Evolutionary conservation across 2,888 invertebrate genomes (phyloP), one percentile per base, ranked within the genome.

Genomic region (Mythimna ferrago): DNA sequence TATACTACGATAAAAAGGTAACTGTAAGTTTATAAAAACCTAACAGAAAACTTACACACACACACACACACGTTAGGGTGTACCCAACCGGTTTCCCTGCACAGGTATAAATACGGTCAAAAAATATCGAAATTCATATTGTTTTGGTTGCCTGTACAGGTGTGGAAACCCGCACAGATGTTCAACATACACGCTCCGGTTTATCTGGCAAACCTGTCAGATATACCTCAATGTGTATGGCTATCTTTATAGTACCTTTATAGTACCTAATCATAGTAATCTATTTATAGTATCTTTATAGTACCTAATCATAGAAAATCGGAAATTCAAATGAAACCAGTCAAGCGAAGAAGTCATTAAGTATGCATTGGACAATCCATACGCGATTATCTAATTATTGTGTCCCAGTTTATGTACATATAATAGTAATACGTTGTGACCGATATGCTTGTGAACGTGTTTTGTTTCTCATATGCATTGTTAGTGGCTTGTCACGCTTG

Each of bases 281-380:
- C n/a, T n/a, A n/a, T 32, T 32, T 32, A 63, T 63, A 62, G 2
- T n/a, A 54, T 32, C n/a, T n/a, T n/a, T n/a, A n/a, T n/a, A 53
- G 51, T 26, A 48, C 38, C 48, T 48, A 6, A 48, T 48, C 48
- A 48, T 48, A 48, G 48, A 54, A 41, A 70, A 80, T 70, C 61
- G 63, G 69, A 78, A 80, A 76, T 80, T 76, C 58, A 62, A 85
- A 82, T 76, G 68, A 63, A 48, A 51, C 53, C 19, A 67, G 58
- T 76, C 66, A 35, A 75, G 62, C 69, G 60, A 62, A 75, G 35
- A 60, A 53, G 26, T 53, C 66, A 85, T 84, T 82, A 84, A 70
- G 60, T 84, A 84, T 84, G 80, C 84, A 85, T 78, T 76, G 74
- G 71, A 75, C 72, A 74, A 83, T 81, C 72, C 26, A 74, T 76